Percentiles rank a stretch among this genome's conserved stretches.
Evolutionary conservation across 2,888 invertebrate genomes (phyloP).

Genomic region (Hydroisotoma schaefferi): DNA sequence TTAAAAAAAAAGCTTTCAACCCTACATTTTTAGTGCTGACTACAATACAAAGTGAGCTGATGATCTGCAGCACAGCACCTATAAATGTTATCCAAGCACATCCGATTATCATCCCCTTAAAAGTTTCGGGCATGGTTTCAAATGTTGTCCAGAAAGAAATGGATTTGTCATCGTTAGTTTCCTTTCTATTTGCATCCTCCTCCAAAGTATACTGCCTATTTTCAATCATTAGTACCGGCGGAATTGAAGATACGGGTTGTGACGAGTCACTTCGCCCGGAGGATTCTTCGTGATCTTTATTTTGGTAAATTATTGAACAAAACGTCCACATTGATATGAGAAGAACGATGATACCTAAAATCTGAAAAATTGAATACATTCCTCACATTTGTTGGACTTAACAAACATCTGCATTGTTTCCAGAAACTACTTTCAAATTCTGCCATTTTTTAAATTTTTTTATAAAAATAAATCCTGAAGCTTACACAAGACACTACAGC

Average conservation of each 20-base stretch:
- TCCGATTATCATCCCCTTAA: constrained; percentile 15
- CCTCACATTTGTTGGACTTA: too few relatives aligned
- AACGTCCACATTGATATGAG: background rate
- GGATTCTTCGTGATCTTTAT: background rate
- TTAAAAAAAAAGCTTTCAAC: too few relatives aligned
- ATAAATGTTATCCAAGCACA: constrained; percentile 13
- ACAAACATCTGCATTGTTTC: background rate
- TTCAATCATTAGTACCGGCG: background rate
- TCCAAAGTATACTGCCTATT: background rate
- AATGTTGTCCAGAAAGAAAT: constrained; percentile 6
- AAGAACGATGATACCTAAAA: background rate
- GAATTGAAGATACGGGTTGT: background rate
- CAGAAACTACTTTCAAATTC: too few relatives aligned
- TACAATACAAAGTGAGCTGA: constrained; percentile 19
- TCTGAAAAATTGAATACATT: background rate
- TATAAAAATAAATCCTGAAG: too few relatives aligned
- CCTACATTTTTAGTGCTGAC: constrained; percentile 22
- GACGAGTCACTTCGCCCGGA: background rate
- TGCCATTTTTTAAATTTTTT: too few relatives aligned
- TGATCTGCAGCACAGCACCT: constrained; percentile 19
- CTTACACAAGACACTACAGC: too few relatives aligned
- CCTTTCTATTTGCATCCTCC: too few relatives aligned
- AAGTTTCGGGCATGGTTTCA: constrained; percentile 15
- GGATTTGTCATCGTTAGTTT: too few relatives aligned
- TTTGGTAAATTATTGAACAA: background rate